Base-by-base conservation (phyloP, 1,140 invertebrate species). In the Tetramorium parvispinum region DNA sequence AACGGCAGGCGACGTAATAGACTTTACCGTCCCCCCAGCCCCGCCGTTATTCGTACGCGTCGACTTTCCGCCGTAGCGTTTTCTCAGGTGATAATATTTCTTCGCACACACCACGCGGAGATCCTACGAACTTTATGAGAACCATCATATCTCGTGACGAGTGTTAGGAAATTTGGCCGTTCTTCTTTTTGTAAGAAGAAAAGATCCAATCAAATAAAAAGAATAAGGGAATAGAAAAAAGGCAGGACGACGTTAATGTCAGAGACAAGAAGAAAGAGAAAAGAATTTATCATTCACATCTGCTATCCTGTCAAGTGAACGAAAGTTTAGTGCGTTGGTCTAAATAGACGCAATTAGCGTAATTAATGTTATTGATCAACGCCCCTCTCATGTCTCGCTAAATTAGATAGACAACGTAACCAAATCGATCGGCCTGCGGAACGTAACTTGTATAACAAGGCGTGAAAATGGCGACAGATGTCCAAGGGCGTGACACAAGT, bases 341-440 rank as follows among this genome's bases (percentile, higher is more conserved):
- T 11, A 24, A 32, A 46, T 37, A 73, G 79, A 27, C 13, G 11
- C 66, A 83, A 83, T 83, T 83, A 71, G 53, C 11, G 66, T 82
- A 75, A 83, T 83, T 83, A 83, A 83, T 59, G 27, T 37, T 83
- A 83, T 83, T 46, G 66, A 82, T 65, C 78, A 32, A 27, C 65
- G 27, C 27, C 32, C 49, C 24, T 21, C 40, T 21, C 24, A 21
- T 43, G 53, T 46, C 66, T 13, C 13, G 27, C 55, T 46, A 27
- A 40, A 73, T 73, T 73, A 73, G 53, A 83, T 24, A 75, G 16
- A 59, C 40, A 21, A n/a, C 16, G 37, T 24, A 21, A 24, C 6
- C 24, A 13, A 73, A 83, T 83, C 68, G 79, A 83, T 83, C 43
- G 43, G 2, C 27, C 75, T 59, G 79, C 46, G 53, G 27, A 10